Evolutionary conservation across 2,113 vertebrate species (phyloP), one percentile per base, ranked within the genome.

Genomic region (Hippoglossus stenolepis): DNA sequence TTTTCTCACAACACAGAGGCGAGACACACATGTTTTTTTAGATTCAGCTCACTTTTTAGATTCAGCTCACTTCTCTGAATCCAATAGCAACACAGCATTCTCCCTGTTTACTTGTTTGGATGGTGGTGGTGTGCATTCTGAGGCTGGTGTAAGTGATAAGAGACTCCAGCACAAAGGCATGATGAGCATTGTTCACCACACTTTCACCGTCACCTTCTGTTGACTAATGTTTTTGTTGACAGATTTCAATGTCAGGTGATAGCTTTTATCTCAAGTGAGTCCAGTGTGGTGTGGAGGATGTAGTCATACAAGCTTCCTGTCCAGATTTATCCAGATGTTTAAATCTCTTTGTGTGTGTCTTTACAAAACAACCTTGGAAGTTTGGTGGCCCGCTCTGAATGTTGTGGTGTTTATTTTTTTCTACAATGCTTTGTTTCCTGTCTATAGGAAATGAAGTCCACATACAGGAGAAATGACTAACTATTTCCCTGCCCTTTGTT

Each of bases 391-490:
- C 40, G 15, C 35, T 45, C 4, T 67, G 7, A 35, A 35, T 35
- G n/a, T 28, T 53, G 28, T 51, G 23, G 61, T 40, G 14, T 31
- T 35, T 35, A 9, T 47, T 82, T 76, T 65, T 7, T 40, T 62
- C 40, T 24, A 65, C 51, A 24, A 12, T 8, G 59, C 54, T 79
- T 82, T 82, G 78, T 82, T 92, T 92, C 87, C 88, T 90, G 74
- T 47, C 51, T 67, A 20, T 23, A 77, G 84, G 85, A 93, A 85
- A 69, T 73, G 53, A 83, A 20, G n/a, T 74, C 73, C 20, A 65
- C 45, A 1, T 49, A 86, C 83, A 91, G 90, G 88, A 88, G 89
- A 74, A 65, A 28, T 87, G 85, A 86, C 75, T n/a, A 87, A 90
- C 43, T 0, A 12, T 79, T 82, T 77, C 77, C 78, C 65, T 82